Evolutionary conservation across 2,113 vertebrate genomes (phyloP), one percentile per base, ranked within the genome.

Genomic region (Willisornis vidua): DNA sequence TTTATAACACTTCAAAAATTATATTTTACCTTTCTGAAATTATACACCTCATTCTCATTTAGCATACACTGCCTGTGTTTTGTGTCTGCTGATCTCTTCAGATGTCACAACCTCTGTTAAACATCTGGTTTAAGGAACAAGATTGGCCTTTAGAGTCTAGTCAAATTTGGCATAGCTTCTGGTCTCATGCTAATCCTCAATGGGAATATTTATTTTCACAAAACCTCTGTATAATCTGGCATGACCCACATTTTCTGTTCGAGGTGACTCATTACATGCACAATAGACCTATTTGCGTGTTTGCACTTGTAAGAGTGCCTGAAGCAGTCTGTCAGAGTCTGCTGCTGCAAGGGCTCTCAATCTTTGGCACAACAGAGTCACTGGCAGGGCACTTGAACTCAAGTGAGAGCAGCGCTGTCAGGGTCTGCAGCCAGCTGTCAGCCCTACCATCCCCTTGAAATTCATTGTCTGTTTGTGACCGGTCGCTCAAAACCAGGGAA

Each of bases 171-270:
- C 96, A 28, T 94, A 39, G 89, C 81, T 89, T 96, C 92, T 96
- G 96, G 73, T 96, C 95, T 96, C 94, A 97, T 97, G 95, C 92
- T 96, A 94, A 77, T 89, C 76, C 96, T 95, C 96, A 95, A 37
- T 93, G 96, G 96, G 96, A 96, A 91, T 97, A 97, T 97, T 97
- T 97, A 95, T 97, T 97, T 95, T 92, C 94, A 92, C 79, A 92
- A 89, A 97, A 95, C 70, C 90, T 97, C 95, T 89, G 88, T 93
- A 87, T 95, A 85, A 97, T 95, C 94, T 96, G 95, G 96, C 90
- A 84, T 19, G 1, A 71, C 49, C 24, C 65, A 49, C 65, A 1
- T 93, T 92, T 90, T 93, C 70, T 92, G 37, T 89, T 68, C 0
- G 46, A 96, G 89, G 92, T 96, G 96, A 97, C 96, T 97, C 96